These are phyloP conservation scores for Pegea sp. DNA, from an alignment of 23 tunicate genomes.

Conservation along the genomic window DNA sequence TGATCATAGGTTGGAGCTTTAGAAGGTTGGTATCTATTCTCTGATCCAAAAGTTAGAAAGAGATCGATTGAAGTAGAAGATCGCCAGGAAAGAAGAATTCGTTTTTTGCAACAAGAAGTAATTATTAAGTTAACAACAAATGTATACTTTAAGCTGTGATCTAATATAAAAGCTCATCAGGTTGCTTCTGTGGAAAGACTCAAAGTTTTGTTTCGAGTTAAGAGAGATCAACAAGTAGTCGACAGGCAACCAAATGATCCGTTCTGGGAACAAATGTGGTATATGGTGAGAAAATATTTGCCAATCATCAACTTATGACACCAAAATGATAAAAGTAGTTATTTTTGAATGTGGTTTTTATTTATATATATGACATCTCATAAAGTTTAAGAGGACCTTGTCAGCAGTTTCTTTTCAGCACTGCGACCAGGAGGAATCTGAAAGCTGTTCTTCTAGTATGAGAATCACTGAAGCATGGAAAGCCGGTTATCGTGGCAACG, in stretches of 20 bases:
- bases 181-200: slow-evolving; percentile 15
- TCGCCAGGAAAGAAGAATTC: slow-evolving; percentile 3
- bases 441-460: slow-evolving; percentile 64
- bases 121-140: background rate
- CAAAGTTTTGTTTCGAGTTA: slow-evolving; percentile 10
- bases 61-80: slow-evolving; percentile 21
- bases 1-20: slow-evolving; percentile 25
- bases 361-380: too few species aligned
- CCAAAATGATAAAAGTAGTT: too few species aligned
- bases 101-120: slow-evolving; percentile 7
- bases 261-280: slow-evolving; percentile 81
- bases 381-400: too few species aligned
- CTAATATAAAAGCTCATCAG: too few species aligned
- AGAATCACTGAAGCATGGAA: slow-evolving; percentile 78
- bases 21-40: slow-evolving; percentile 66
- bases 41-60: slow-evolving; percentile 23
- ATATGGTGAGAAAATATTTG: slow-evolving; percentile 65
- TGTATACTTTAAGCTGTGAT: too few species aligned
- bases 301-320: too few species aligned
- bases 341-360: too few species aligned
- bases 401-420: too few species aligned
- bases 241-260: slow-evolving; percentile 39
- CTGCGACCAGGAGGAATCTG: slow-evolving; percentile 24
- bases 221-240: slow-evolving; percentile 6
- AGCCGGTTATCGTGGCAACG: slow-evolving; percentile 67